phyloP scores from a whole-genome alignment of 2,888 invertebrate species.

The Ophioninae sp. region DNA sequence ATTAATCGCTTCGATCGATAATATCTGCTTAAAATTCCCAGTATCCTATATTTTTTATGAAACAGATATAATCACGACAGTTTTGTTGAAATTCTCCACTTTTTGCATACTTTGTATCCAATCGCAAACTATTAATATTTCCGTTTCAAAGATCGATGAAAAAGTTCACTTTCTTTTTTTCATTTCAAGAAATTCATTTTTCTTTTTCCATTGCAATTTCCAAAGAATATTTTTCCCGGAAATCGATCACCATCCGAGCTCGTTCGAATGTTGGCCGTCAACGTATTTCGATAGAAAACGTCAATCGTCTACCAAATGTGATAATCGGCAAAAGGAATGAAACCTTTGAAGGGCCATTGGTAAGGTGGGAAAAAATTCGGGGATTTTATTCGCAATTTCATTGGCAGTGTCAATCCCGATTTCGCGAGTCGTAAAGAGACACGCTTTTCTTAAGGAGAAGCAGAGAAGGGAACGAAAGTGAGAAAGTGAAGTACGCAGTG shows the following conservation, averaged over 20 bases:
- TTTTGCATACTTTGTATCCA: too few relatives aligned
- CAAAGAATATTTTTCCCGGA: neutral
- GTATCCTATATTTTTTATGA: too few relatives aligned
- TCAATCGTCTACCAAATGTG: neutral
- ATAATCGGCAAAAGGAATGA: neutral
- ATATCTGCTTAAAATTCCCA: too few relatives aligned
- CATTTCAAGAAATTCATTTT: neutral
- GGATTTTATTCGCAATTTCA: constrained; percentile 20
- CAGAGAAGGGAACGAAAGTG: constrained; percentile 20
- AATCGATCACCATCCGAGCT: neutral
- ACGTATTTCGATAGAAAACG: too few relatives aligned
- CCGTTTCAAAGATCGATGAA: too few relatives aligned
- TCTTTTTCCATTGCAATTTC: neutral
- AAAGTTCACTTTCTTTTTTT: too few relatives aligned
- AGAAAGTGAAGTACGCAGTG: constrained; percentile 37
- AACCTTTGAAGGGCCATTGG: neutral
- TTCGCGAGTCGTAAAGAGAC: constrained; percentile 45
- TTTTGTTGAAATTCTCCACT: too few relatives aligned
- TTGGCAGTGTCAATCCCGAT: constrained; percentile 22
- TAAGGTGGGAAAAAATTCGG: neutral
- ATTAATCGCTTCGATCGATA: too few relatives aligned
- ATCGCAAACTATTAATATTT: too few relatives aligned
- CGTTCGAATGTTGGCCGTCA: neutral
- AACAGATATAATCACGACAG: too few relatives aligned
- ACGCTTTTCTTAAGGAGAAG: constrained; percentile 12